phyloP scores from a whole-genome alignment of 2,113 vertebrate genomes.

The Pholis gunnellus region DNA sequence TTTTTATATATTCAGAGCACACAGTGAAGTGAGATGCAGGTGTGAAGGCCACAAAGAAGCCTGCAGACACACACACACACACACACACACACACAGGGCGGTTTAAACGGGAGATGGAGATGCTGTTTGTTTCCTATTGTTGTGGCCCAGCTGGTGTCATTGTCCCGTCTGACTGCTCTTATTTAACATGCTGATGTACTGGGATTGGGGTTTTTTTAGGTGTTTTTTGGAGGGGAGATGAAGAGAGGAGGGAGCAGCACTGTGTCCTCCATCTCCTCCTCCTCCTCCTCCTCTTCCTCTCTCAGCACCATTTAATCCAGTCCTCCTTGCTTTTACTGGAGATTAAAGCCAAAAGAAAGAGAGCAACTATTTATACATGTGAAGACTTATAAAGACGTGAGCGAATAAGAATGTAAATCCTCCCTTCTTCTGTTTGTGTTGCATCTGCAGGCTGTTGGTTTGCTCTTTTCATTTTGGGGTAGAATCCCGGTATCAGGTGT shows the following conservation, averaged over 20 bases:
- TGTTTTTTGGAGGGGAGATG: conserved; percentile 18
- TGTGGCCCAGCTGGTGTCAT: conserved; percentile 57
- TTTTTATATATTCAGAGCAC: conserved; percentile 36
- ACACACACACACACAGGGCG: background rate
- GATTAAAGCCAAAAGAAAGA: conserved; percentile 8
- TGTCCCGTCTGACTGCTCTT: conserved; percentile 46
- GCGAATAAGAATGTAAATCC: background rate
- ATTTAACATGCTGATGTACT: conserved; percentile 40
- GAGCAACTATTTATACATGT: conserved; percentile 13
- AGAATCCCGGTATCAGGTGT: background rate
- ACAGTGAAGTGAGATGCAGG: conserved; percentile 53
- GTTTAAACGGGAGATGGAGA: conserved; percentile 14
- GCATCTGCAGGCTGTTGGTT: conserved; percentile 29
- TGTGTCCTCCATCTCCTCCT: conserved; percentile 44
- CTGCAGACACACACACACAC: conserved; percentile 23
- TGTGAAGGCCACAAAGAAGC: conserved; percentile 58
- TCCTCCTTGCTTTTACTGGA: conserved; percentile 26
- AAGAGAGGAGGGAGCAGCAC: conserved; percentile 12
- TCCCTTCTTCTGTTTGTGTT: background rate
- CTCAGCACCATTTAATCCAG: conserved; percentile 40
- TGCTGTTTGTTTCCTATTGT: conserved; percentile 51
- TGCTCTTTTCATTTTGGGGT: conserved; percentile 9
- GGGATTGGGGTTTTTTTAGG: conserved; percentile 3
- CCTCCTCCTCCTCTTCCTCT: conserved; percentile 34
- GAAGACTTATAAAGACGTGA: no score